Conservation (phyloP, 2,113 vertebrate species). For the Anhinga anhinga region DNA sequence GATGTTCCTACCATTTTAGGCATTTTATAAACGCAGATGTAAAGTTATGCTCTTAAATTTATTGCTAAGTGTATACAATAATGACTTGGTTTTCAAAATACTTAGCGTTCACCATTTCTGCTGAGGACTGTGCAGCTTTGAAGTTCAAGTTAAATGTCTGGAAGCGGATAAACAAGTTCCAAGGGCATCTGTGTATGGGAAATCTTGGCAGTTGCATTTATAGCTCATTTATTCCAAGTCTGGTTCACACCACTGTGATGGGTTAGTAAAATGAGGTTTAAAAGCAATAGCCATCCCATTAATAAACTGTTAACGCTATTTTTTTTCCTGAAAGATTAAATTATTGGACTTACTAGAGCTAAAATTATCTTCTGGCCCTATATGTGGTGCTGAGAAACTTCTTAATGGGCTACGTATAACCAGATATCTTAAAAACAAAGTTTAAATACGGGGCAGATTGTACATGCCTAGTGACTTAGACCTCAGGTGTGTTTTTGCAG, state of each 20-base stretch:
- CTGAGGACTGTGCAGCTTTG: not conserved
- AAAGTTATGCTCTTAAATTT: not conserved
- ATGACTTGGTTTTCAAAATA: not conserved
- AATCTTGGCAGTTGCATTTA: not conserved
- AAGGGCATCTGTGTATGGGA: not conserved
- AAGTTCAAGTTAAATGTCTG: not conserved
- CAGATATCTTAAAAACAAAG: not conserved
- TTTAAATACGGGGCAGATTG: not conserved
- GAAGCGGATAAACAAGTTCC: not conserved
- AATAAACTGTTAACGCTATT: not conserved
- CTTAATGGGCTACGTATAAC: not conserved
- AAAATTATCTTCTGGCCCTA: not conserved
- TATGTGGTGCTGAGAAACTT: not conserved
- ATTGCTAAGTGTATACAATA: not conserved
- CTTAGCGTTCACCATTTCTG: not conserved
- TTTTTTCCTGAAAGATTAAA: not conserved
- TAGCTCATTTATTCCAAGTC: not conserved
- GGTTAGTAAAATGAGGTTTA: not conserved
- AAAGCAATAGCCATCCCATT: not conserved
- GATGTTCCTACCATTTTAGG: not conserved
- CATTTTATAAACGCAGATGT: not conserved
- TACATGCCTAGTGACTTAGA: not conserved
- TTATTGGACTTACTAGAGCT: not conserved
- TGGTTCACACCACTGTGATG: not conserved
- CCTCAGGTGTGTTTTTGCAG: conserved; percentile 59